These are phyloP conservation scores for Ursus arctos DNA, from an alignment of 2,113 vertebrate species.

Conservation along the genomic window DNA sequence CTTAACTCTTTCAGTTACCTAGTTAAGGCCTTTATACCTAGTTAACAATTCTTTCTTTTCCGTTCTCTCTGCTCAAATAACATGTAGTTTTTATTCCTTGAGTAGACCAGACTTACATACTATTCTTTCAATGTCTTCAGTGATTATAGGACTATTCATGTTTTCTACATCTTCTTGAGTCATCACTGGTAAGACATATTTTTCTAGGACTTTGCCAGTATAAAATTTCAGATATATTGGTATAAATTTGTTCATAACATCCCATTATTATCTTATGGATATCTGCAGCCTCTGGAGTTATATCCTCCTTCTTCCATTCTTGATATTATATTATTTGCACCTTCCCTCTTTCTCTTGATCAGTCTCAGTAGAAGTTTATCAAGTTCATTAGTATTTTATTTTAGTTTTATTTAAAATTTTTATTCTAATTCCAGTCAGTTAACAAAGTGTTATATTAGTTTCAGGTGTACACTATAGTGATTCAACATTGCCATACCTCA, in stretches of 20 bases:
- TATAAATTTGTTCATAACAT: not conserved
- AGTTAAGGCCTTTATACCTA: not conserved
- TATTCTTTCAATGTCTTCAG: not conserved
- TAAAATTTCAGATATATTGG: not conserved
- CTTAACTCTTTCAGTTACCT: not conserved
- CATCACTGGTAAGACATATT: not conserved
- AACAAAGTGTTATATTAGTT: not conserved
- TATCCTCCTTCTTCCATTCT: not conserved
- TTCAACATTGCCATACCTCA: not conserved
- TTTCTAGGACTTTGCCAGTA: not conserved
- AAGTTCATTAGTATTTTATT: not conserved
- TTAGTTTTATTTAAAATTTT: not conserved
- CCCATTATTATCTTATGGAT: not conserved
- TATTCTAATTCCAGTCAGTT: not conserved
- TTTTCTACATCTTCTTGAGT: slow-evolving; percentile 22
- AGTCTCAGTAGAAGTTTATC: not conserved
- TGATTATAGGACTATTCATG: not conserved
- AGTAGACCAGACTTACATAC: not conserved
- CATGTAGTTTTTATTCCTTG: not conserved
- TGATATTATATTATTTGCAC: not conserved
- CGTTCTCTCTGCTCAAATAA: not conserved
- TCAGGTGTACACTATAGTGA: not conserved
- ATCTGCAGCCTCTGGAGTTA: not conserved
- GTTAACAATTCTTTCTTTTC: not conserved
- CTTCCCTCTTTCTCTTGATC: not conserved